Evolutionary conservation across 1,140 invertebrate species (phyloP), one percentile per base, ranked within the genome.

Genomic region (Oreohelix idahoensis): DNA sequence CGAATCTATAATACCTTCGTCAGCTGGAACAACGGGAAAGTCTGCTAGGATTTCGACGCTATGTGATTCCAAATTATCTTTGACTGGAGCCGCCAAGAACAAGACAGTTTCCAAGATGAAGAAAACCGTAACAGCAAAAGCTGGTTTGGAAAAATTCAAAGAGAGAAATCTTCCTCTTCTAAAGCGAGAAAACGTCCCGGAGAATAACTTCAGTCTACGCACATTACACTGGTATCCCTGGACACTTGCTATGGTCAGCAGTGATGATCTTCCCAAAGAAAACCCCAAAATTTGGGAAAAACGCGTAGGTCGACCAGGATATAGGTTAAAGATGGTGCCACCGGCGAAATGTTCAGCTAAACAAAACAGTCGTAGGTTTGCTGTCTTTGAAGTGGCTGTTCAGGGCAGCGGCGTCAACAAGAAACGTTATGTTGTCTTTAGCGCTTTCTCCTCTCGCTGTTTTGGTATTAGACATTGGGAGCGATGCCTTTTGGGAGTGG

Each of bases 121-220:
- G 26, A 79, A 79, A n/a, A 79, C 35, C 4, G 69, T 0, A 42
- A 13, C 53, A 15, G 66, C 32, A 23, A 71, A 36, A 39, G 8
- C 66, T 13, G 17, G 11, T 17, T 51, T 81, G 29, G n/a, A 51
- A 35, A 82, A 58, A 39, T 82, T 45, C 39, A 82, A 75, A 58
- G 13, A 29, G 1, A 75, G 51, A 1, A 82, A 82, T 63, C 71
- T 82, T 36, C 70, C 70, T 36, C 71, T 73, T 49, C 51, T 91
- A 17, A 85, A 87, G 74, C 80, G 86, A 38, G 73, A 83, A 51
- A 85, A 69, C 71, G 85, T 79, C 73, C 87, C 66, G 32, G 85
- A 81, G 82, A 86, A 49, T 45, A 75, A 78, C 75, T 89, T 86
- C 69, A 26, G 11, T 13, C 26, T 82, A 11, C 39, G 71, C 5